phyloP scores from a whole-genome alignment of 2,113 vertebrate genomes.

The Leptosomus discolor region DNA sequence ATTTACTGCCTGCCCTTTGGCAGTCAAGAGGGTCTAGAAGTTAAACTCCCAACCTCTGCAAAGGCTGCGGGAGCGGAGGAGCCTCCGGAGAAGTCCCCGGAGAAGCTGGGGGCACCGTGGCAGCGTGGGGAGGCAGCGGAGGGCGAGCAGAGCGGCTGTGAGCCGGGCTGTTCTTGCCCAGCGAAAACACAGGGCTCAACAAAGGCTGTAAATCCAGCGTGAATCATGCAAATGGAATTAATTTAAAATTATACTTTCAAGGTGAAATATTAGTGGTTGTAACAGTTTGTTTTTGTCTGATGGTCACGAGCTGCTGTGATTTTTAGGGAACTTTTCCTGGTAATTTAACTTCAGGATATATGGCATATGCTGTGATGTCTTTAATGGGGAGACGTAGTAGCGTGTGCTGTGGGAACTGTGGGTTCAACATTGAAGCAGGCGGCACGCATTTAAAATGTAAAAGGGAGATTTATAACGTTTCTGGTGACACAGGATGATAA shows the following conservation, averaged over 20 bases:
- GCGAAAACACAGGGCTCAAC: neutral
- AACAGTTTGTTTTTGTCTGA: slow-evolving; percentile 14
- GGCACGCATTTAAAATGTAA: neutral
- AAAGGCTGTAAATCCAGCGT: neutral
- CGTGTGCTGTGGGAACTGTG: neutral
- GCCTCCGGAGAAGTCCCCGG: neutral
- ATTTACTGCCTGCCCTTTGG: neutral
- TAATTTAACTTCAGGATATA: slow-evolving; percentile 3
- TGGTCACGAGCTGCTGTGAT: neutral
- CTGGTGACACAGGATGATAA: neutral
- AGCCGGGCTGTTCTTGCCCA: neutral
- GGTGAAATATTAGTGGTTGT: slow-evolving; percentile 2
- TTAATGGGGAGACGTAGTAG: neutral
- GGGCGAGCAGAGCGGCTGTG: neutral
- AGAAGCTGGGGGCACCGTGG: neutral
- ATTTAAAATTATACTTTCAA: slow-evolving; percentile 11
- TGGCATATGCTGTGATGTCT: neutral
- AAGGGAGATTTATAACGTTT: neutral
- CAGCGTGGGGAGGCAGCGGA: neutral
- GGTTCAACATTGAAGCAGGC: neutral
- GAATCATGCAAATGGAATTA: neutral
- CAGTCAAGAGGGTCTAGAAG: neutral
- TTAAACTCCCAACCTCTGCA: neutral
- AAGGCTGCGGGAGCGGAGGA: neutral
- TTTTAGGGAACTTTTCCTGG: slow-evolving; percentile 39